Base-by-base conservation (phyloP, 2,888 invertebrate species). In the Cephus pulcher region DNA sequence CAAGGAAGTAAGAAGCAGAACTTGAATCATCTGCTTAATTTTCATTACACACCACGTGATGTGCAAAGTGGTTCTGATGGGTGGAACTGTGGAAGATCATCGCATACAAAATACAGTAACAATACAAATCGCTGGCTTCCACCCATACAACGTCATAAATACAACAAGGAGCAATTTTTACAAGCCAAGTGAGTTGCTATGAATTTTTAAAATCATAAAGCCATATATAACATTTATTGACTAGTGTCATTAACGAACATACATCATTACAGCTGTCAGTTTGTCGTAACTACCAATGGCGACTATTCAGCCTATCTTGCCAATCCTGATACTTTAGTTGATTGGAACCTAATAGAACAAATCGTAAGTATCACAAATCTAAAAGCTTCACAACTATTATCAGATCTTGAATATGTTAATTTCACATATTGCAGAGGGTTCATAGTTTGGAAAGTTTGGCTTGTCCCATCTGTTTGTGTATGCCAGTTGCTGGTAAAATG, bases 321-420 rank as follows among this genome's bases (percentile, higher is more conserved):
- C 85, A 96, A 98, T 92, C 98, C 98, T 56, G 98, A 99, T 93
- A 93, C 95, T 75, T 94, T 98, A 77, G 96, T 99, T 75, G 96
- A 97, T 90, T 99, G 99, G 99, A 95, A 96, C 87, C 93, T 95
- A 84, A 95, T 99, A 88, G 98, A 98, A 91, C 97, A 98, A 94
- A 96, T 99, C 92, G 97, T 97, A 93, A 94, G 95, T 94, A 80
- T 79, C 78, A 91, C 96, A 97, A 93, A 96, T 98, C 92, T 96
- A 96, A 92, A 93, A 95, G 93, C 80, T 56, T 0, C 2, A 56
- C 23, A 56, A 56, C 56, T 23, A 56, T 56, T 56, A 23, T 73
- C 34, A 33, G 1, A 1, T n/a, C 32, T 35, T 69, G 32, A 34
- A 75, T 15, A 77, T 69, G 23, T 56, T 56, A 56, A 23, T 56